Base-by-base conservation (phyloP, 2,888 invertebrate species). In the Ichneumoninae sp. region DNA sequence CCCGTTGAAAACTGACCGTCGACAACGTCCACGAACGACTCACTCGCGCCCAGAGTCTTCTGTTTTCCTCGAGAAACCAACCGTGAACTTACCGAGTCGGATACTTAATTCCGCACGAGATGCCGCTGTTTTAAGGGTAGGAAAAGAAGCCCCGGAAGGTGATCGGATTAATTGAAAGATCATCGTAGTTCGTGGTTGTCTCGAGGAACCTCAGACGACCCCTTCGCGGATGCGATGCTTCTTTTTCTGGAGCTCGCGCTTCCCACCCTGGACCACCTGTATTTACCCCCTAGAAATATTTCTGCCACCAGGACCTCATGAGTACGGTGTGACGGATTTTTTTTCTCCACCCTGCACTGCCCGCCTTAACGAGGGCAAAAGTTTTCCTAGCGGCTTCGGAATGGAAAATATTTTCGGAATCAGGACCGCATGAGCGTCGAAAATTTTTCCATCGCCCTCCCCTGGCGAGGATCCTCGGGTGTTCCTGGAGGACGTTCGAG, bases 381-480 rank as follows among this genome's bases (percentile, higher is more conserved):
- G 22, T 7, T 70, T 76, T 76, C 33, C 40, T 36, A 68, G 47
- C 66, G 70, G 86, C 82, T 88, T 86, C 76, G 85, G 85, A 86
- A 83, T 79, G 87, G 85, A 82, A 88, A 90, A 88, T 89, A 89
- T 90, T 88, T 88, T 81, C 44, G 7, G 77, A 86, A 92, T 50
- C 90, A 91, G 92, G 92, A 85, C 71, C 26, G n/a, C 89, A 90
- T 89, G 80, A 69, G 65, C 66, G 54, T 26, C 10, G 26, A 47
- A 83, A 87, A 68, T 87, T 86, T 80, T 81, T 19, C 26, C 54
- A 33, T 13, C 36, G 10, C 52, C 47, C 30, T n/a, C 54, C 16
- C 8, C 26, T 22, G 22, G 33, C 19, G 69, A 65, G 50, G 74
- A n/a, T 8, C 3, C 10, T 40, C 33, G 8, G 33, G 44, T 16